Percentiles rank a stretch among this genome's conserved stretches.
These are phyloP conservation scores for Speoplatyrhinus poulsoni DNA, from an alignment of 2,113 vertebrate species.

Conservation along the genomic window DNA sequence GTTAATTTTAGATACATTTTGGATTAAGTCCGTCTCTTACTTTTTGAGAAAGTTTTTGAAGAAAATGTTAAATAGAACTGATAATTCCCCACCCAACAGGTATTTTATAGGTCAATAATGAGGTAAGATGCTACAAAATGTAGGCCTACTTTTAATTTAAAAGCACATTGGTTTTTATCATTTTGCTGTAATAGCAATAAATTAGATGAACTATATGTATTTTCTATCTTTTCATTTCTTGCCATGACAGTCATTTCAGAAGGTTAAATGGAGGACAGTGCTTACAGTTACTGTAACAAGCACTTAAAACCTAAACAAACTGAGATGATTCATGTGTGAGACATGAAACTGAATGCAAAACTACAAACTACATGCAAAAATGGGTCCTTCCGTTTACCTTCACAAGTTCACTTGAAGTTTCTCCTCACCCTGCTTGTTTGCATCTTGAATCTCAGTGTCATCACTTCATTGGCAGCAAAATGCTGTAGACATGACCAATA, in stretches of 20 bases:
- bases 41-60: too few relatives aligned
- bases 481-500: constrained; percentile 50
- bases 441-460: constrained; percentile 2
- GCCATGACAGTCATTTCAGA: not conserved
- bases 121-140: too few relatives aligned
- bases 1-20: too few relatives aligned
- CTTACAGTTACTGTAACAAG: constrained; percentile 27
- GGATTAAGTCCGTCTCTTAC: too few relatives aligned
- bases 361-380: constrained; percentile 17
- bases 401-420: not conserved
- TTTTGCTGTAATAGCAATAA: not conserved
- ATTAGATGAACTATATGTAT: constrained; percentile 6
- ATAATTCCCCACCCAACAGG: too few relatives aligned
- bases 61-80: too few relatives aligned
- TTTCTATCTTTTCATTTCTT: constrained; percentile 33
- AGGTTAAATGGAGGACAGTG: constrained; percentile 26
- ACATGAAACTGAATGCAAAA: constrained; percentile 22
- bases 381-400: not conserved
- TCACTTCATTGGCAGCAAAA: constrained; percentile 27
- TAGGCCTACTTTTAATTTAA: too few relatives aligned
- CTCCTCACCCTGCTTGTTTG: constrained; percentile 6
- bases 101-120: too few relatives aligned
- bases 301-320: constrained; percentile 15
- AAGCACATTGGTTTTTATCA: too few relatives aligned
- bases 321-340: constrained; percentile 14